phyloP scores from a whole-genome alignment of 2,888 invertebrate genomes.

The Nebria salina region DNA sequence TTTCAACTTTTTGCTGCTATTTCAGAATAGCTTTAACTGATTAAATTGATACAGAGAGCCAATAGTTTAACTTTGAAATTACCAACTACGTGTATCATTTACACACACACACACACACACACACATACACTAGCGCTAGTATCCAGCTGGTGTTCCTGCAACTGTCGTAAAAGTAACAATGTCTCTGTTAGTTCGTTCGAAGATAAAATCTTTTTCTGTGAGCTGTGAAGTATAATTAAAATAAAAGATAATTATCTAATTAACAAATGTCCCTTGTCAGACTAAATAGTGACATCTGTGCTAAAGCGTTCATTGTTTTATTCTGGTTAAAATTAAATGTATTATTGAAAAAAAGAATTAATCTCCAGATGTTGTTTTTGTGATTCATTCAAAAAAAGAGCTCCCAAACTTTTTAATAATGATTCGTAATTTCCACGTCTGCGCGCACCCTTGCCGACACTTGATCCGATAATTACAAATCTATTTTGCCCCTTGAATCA shows the following conservation, averaged over 20 bases:
- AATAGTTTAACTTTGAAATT: conserved; percentile 3
- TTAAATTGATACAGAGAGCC: neutral
- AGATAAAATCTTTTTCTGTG: conserved; percentile 23
- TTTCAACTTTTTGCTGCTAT: neutral
- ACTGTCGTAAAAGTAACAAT: neutral
- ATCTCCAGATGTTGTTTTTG: neutral
- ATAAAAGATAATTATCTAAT: conserved; percentile 43
- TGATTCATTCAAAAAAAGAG: neutral
- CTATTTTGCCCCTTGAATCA: conserved; percentile 9
- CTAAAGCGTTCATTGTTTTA: conserved; percentile 4
- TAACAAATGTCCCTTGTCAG: conserved; percentile 40
- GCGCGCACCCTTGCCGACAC: neutral
- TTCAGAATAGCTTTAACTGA: neutral
- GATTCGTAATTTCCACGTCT: neutral
- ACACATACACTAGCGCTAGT: neutral
- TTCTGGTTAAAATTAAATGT: neutral
- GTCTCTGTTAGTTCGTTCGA: neutral
- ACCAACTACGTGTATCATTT: neutral
- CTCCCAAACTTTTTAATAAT: neutral
- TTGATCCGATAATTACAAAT: conserved; percentile 38
- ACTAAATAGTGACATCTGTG: conserved; percentile 11
- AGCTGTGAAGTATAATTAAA: conserved; percentile 31
- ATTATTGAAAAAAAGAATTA: neutral
- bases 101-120: neutral
- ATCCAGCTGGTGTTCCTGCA: neutral